Conservation (phyloP, 2,888 invertebrate species). For the Tetramorium bicarinatum region DNA sequence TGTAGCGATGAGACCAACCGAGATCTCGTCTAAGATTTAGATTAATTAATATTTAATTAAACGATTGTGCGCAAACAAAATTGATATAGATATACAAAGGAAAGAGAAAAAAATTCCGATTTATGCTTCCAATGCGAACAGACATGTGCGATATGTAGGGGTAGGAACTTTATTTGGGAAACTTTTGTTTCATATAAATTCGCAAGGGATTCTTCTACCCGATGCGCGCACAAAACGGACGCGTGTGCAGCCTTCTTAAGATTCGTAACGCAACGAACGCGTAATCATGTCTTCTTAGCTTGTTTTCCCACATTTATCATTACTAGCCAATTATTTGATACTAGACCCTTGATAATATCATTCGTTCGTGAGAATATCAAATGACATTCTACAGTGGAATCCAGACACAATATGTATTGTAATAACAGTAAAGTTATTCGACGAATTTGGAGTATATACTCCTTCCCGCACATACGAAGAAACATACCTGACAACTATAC, state of each 20-base stretch:
- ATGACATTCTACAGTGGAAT: background rate
- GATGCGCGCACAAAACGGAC: background rate
- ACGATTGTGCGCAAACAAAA: background rate
- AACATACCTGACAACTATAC: constrained; percentile 19
- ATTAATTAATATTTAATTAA: constrained; percentile 9
- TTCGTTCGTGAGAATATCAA: background rate
- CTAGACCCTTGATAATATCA: background rate
- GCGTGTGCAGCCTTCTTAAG: background rate
- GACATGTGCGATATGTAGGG: constrained; percentile 27
- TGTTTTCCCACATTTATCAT: constrained; percentile 16
- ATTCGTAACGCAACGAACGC: background rate
- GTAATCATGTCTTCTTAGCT: constrained; percentile 28
- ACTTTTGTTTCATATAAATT: constrained; percentile 41
- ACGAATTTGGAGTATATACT: background rate
- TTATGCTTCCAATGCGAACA: constrained; percentile 69
- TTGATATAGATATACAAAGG: constrained; percentile 18
- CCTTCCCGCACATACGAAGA: background rate
- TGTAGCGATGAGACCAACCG: background rate
- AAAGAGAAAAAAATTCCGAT: constrained; percentile 38
- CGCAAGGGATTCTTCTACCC: background rate
- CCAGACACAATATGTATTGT: background rate
- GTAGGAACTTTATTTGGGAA: constrained; percentile 40
- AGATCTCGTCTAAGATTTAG: constrained; percentile 23
- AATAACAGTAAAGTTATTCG: background rate
- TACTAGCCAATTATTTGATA: constrained; percentile 20